Evolutionary conservation across 1,140 invertebrate genomes (phyloP).

Genomic region (Cyphomyrmex costatus): DNA sequence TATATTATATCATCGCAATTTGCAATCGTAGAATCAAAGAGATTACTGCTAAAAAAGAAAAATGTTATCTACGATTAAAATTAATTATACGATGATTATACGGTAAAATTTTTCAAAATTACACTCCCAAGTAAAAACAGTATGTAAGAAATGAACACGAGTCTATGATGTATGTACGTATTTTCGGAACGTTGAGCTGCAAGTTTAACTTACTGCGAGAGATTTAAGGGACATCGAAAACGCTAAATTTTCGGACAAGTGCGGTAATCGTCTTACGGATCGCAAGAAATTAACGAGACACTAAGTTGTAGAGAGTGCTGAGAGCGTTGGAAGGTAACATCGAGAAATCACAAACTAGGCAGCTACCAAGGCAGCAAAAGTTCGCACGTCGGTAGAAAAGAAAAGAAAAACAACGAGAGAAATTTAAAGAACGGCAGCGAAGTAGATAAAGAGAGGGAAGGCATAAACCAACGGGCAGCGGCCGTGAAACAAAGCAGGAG

Average conservation of each 20-base stretch:
- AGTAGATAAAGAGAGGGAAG: conserved; percentile 65
- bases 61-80: neutral
- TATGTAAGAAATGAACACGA: neutral
- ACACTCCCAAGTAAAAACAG: neutral
- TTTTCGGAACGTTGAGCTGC: conserved; percentile 34
- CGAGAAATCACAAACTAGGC: conserved; percentile 64
- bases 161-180: conserved; percentile 16
- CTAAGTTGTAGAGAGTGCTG: conserved; percentile 55
- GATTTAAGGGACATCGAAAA: conserved; percentile 64
- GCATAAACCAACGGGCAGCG: conserved; percentile 79
- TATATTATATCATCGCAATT: neutral
- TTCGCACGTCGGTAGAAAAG: conserved; percentile 45
- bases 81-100: neutral
- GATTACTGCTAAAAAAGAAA: neutral
- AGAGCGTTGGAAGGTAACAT: conserved; percentile 47
- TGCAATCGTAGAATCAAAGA: neutral
- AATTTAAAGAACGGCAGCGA: conserved; percentile 48
- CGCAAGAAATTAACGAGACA: conserved; percentile 74
- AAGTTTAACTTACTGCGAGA: conserved; percentile 56
- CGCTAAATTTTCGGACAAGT: conserved; percentile 68
- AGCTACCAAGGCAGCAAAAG: conserved; percentile 61
- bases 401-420: conserved; percentile 54
- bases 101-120: neutral
- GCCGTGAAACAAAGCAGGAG: conserved; percentile 86
- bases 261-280: conserved; percentile 68